Conservation (phyloP, 1,140 invertebrate species). For the Samia ricini region DNA sequence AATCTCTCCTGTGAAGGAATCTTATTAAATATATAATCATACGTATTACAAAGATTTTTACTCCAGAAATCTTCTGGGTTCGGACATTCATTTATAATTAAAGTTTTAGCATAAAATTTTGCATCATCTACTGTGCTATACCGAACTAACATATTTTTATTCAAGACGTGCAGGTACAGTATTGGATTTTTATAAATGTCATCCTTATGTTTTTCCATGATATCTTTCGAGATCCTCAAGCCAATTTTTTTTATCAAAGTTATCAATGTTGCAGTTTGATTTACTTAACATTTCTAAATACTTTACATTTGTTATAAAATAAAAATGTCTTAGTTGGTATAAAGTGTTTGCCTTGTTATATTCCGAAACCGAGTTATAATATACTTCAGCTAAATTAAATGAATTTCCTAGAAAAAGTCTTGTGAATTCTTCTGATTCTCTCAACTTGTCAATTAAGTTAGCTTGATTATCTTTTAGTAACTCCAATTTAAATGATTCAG, state of each 20-base stretch:
- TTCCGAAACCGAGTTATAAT: conserved; percentile 7
- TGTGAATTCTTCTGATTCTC: neutral
- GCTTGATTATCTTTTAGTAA: conserved; percentile 9
- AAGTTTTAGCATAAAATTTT: conserved; percentile 30
- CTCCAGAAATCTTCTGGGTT: conserved; percentile 38
- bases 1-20: conserved; percentile 40
- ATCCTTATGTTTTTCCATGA: conserved; percentile 46
- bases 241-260: conserved; percentile 16
- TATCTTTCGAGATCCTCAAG: conserved; percentile 41
- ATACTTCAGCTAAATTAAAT: conserved; percentile 22
- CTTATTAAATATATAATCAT: conserved; percentile 35
- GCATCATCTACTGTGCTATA: conserved; percentile 38
- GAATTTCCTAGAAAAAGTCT: conserved; percentile 30
- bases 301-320: conserved; percentile 20
- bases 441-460: neutral
- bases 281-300: conserved; percentile 35
- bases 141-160: conserved; percentile 31
- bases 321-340: conserved; percentile 23
- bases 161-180: conserved; percentile 38
- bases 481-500: conserved; percentile 23
- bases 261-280: neutral
- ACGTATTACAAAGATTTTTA: conserved; percentile 25
- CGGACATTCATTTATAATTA: conserved; percentile 22
- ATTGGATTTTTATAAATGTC: conserved; percentile 33
- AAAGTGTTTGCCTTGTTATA: neutral